Evolutionary conservation across 2,113 vertebrate genomes (phyloP).

Genomic region (Petrocephalus zakoni): DNA sequence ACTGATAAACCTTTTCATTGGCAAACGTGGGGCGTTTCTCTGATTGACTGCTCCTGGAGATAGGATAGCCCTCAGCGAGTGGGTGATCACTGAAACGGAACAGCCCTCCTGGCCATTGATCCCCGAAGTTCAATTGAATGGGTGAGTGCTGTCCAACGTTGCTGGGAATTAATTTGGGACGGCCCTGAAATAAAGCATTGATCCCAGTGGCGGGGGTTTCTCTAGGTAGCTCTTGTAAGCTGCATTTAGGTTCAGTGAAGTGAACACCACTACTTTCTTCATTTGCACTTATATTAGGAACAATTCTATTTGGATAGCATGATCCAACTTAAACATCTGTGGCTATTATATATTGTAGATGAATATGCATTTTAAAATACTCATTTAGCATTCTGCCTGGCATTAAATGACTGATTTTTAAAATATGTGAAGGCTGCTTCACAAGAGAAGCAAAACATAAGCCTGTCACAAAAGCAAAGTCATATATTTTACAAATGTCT

Average conservation of each 20-base stretch:
- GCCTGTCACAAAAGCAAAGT: neutral
- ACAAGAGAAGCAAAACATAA: neutral
- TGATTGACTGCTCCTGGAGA: neutral
- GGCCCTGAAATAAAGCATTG: neutral
- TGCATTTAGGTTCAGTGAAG: neutral
- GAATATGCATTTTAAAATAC: neutral
- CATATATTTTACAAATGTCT: neutral
- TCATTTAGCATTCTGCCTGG: neutral
- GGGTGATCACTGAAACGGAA: neutral
- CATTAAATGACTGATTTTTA: neutral
- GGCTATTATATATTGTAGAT: neutral
- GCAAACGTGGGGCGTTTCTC: neutral
- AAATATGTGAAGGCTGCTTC: neutral
- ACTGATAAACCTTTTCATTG: neutral
- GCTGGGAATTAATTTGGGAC: conserved; percentile 7
- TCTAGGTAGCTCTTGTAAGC: neutral
- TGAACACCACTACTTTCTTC: neutral
- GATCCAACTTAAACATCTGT: neutral
- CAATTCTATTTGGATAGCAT: neutral
- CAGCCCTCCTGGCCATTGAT: neutral
- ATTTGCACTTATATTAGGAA: neutral
- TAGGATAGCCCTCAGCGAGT: neutral
- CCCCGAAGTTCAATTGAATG: neutral
- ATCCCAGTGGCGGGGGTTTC: neutral
- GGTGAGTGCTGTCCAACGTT: conserved; percentile 1